Base-by-base conservation (phyloP, 2,797 vertebrate genomes). In the Clarias platycephalus region DNA sequence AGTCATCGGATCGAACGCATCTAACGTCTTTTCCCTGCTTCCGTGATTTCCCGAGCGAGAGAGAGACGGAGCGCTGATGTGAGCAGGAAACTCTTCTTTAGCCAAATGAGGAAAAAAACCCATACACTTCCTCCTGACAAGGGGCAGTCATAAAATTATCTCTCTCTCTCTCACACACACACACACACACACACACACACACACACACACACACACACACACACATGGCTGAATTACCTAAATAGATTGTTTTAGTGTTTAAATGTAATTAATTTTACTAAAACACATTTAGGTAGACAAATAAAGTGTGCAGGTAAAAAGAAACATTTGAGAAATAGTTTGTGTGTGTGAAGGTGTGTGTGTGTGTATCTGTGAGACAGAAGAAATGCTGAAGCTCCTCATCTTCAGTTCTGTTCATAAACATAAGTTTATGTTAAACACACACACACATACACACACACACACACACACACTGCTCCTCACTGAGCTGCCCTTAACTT, bases 401-500 rank as follows among this genome's bases (percentile, higher is more conserved):
- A 40, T 40, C 67, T 70, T 70, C 34, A 70, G 34, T 40, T 70
- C 34, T 40, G 34, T 40, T 70, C 20, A 70, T 40, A 8, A 8
- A 70, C 26, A 49, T 9, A 8, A 68, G 67, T 37, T 34, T 22
- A 37, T 68, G 31, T 68, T 24, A 70, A 34, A 70, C 67, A 68
- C 9, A 40, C 67, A 40, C 34, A 37, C 67, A 68, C 34, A 70
- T 20, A 24, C 34, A 70, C 37, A 72, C 12, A 49, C 31, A 49
- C 40, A 49, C 40, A 26, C 71, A 28, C 72, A 28, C 49, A 74
- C n/a, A 4, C n/a, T 5, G 20, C 9, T 44, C 37, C 37, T n/a
- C 24, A 72, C 40, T 55, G 55, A 83, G n/a, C 72, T 86, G 63
- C 37, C 28, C 34, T 78, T 88, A 22, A 37, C 24, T 63, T 79